These are phyloP conservation scores for Camptogramma bilineatum DNA, from an alignment of 2,888 invertebrate species.

Conservation along the genomic window DNA sequence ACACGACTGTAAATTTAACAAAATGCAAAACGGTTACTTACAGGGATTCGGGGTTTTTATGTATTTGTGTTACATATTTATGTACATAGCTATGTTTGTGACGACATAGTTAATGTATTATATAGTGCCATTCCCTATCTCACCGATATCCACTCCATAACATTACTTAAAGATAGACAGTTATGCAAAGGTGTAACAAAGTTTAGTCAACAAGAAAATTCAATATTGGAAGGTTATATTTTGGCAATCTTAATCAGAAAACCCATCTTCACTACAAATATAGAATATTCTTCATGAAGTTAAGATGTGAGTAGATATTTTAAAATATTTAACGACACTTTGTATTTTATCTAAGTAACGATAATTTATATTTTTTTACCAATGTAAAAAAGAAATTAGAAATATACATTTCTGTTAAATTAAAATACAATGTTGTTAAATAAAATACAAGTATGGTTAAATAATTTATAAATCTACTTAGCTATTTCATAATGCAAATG, in stretches of 20 bases:
- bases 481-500: slow-evolving; percentile 28
- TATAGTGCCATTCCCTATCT: slow-evolving; percentile 53
- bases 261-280: slow-evolving; percentile 5
- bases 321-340: too few relatives aligned
- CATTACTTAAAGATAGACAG: slow-evolving; percentile 45
- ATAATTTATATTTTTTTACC: too few relatives aligned
- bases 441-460: background rate
- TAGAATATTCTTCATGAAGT: background rate
- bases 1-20: slow-evolving; percentile 83
- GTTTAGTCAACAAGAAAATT: slow-evolving; percentile 67
- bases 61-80: slow-evolving; percentile 25
- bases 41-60: slow-evolving; percentile 61
- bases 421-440: background rate
- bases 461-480: background rate
- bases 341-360: too few relatives aligned
- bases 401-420: background rate
- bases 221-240: slow-evolving; percentile 67
- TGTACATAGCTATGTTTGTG: slow-evolving; percentile 31
- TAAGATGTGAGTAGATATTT: too few relatives aligned
- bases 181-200: slow-evolving; percentile 66
- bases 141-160: slow-evolving; percentile 50
- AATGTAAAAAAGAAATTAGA: too few relatives aligned
- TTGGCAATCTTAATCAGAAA: slow-evolving; percentile 67
- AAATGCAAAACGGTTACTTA: slow-evolving; percentile 81
- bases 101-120: slow-evolving; percentile 37